phyloP scores from a whole-genome alignment of 1,140 invertebrate species.

The Atopsyche davidsoni region DNA sequence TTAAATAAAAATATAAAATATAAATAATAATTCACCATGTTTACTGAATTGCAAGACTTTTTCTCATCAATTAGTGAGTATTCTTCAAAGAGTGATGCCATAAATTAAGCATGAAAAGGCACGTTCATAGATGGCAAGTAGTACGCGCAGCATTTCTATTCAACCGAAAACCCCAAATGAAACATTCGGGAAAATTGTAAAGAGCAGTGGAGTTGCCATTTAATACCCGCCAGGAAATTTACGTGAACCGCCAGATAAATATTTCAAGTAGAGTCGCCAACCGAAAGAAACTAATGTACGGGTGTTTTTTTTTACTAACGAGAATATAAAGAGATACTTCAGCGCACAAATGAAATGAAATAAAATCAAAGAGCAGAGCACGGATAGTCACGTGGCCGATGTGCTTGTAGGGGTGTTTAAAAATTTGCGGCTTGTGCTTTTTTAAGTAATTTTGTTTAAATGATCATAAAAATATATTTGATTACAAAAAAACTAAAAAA shows the following conservation, averaged over 20 bases:
- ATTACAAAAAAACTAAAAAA: too few relatives aligned
- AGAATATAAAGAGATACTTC: slow-evolving; percentile 24
- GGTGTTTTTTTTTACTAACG: slow-evolving; percentile 23
- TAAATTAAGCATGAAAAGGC: too few relatives aligned
- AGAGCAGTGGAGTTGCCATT: slow-evolving; percentile 1
- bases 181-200: neutral
- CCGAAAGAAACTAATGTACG: slow-evolving; percentile 23
- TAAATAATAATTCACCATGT: neutral
- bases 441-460: too few relatives aligned
- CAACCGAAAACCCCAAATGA: slow-evolving; percentile 8
- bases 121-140: too few relatives aligned
- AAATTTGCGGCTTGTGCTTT: too few relatives aligned
- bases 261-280: slow-evolving; percentile 17
- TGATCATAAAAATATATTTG: too few relatives aligned
- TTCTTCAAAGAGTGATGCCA: too few relatives aligned
- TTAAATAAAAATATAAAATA: neutral
- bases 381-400: too few relatives aligned
- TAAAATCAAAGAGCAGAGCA: slow-evolving; percentile 15
- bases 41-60: too few relatives aligned
- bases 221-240: slow-evolving; percentile 20
- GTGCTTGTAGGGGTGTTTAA: too few relatives aligned
- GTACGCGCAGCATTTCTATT: slow-evolving; percentile 3
- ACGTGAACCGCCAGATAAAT: slow-evolving; percentile 19
- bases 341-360: slow-evolving; percentile 25
- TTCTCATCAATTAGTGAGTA: too few relatives aligned